Evolutionary conservation across 2,797 vertebrate species (phyloP).

Genomic region (Enteromius radiatus): DNA sequence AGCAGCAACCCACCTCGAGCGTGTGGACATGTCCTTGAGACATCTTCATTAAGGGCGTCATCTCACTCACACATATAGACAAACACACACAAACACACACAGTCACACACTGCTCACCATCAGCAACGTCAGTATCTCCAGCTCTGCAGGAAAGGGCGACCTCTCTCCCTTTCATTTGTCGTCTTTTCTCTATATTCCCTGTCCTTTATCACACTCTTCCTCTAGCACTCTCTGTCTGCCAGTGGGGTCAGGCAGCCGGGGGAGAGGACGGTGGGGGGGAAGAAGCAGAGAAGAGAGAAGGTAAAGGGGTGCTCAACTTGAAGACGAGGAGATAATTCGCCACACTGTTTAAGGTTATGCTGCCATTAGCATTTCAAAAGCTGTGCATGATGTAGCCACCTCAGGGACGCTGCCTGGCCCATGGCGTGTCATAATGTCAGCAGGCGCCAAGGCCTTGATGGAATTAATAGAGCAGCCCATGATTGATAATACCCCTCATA

Average conservation of each 20-base stretch:
- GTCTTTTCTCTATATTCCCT: slow-evolving; percentile 58
- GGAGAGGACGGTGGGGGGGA: slow-evolving; percentile 31
- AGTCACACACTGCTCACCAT: slow-evolving; percentile 64
- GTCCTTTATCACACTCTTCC: slow-evolving; percentile 73
- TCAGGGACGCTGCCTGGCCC: slow-evolving; percentile 73
- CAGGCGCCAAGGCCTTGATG: slow-evolving; percentile 75
- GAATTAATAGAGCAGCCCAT: slow-evolving; percentile 81
- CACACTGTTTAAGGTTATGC: slow-evolving; percentile 83
- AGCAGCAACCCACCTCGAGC: slow-evolving; percentile 59
- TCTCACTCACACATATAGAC: slow-evolving; percentile 47
- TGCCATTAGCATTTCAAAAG: slow-evolving; percentile 87
- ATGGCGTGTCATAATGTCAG: slow-evolving; percentile 82
- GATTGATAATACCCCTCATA: slow-evolving; percentile 79
- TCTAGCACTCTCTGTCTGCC: slow-evolving; percentile 65
- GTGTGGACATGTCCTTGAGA: slow-evolving; percentile 81
- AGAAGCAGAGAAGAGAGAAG: slow-evolving; percentile 30
- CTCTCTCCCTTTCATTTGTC: slow-evolving; percentile 62
- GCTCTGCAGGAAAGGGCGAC: slow-evolving; percentile 60
- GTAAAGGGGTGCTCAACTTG: slow-evolving; percentile 65
- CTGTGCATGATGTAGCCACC: slow-evolving; percentile 63
- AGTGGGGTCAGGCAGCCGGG: slow-evolving; percentile 65
- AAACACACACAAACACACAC: slow-evolving; percentile 35
- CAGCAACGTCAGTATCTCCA: slow-evolving; percentile 67
- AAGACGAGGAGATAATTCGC: slow-evolving; percentile 75
- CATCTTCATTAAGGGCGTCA: slow-evolving; percentile 76